phyloP scores from a whole-genome alignment of 2,113 vertebrate genomes.

The Oreamnos americanus region DNA sequence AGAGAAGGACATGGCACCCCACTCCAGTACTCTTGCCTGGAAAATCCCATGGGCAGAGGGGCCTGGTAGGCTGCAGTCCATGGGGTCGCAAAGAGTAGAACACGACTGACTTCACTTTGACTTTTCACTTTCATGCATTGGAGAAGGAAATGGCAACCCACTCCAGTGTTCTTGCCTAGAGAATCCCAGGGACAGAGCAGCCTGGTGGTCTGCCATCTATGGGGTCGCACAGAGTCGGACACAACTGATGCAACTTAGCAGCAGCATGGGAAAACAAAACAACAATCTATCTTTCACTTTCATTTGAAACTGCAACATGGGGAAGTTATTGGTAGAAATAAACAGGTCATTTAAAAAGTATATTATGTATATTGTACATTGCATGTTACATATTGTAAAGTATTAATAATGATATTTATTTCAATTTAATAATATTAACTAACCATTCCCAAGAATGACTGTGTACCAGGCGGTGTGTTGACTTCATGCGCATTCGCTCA shows the following conservation, averaged over 20 bases:
- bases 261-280: neutral
- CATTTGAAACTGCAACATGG: neutral
- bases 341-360: neutral
- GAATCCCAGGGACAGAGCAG: neutral
- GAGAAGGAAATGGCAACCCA: neutral
- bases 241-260: accelerated
- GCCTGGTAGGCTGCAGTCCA: neutral
- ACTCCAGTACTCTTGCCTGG: neutral
- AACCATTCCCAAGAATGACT: neutral
- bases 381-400: neutral
- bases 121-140: neutral
- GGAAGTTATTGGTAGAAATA: neutral
- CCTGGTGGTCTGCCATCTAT: neutral
- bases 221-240: accelerated
- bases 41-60: neutral
- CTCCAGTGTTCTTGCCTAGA: neutral
- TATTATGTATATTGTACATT: neutral
- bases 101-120: neutral
- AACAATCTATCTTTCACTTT: neutral
- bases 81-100: neutral
- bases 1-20: neutral
- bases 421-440: neutral
- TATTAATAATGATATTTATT: neutral
- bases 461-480: neutral
- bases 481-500: neutral